Percentiles rank a stretch among this genome's conserved stretches.
Evolutionary conservation across 1,140 invertebrate genomes (phyloP).

Genomic region (Rhopalosiphum padi): DNA sequence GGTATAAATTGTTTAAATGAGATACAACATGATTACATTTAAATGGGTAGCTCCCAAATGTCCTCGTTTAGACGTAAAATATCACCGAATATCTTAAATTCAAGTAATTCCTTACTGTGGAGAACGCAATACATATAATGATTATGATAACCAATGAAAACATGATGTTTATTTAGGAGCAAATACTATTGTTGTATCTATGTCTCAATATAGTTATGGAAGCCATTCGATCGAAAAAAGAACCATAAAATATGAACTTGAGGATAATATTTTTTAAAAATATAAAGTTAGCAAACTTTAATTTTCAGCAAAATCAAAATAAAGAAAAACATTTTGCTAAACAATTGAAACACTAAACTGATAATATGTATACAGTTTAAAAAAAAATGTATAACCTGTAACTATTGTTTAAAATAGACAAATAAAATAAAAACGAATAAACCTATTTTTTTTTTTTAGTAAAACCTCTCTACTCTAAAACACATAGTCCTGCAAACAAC

Average conservation of each 20-base stretch:
- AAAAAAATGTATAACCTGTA: too few species aligned
- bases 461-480: too few species aligned
- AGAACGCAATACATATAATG: neutral
- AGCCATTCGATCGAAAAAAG: neutral
- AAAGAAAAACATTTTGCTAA: neutral
- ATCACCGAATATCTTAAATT: neutral
- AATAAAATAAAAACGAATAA: too few species aligned
- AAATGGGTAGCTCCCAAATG: neutral
- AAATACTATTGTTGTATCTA: neutral
- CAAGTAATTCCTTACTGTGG: neutral
- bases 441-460: too few species aligned
- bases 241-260: neutral
- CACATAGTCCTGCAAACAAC: too few species aligned
- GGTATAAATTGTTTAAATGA: neutral
- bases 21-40: neutral
- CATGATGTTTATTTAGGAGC: neutral
- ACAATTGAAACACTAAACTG: neutral
- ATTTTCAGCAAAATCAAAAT: neutral
- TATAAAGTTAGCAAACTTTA: too few species aligned
- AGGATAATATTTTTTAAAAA: neutral
- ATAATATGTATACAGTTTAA: too few species aligned
- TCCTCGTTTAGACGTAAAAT: neutral
- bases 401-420: too few species aligned
- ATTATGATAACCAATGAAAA: neutral
- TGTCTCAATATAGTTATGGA: neutral